phyloP scores from a whole-genome alignment of 64 coral and sea anemone species.

The Astreopora myriophthalma region DNA sequence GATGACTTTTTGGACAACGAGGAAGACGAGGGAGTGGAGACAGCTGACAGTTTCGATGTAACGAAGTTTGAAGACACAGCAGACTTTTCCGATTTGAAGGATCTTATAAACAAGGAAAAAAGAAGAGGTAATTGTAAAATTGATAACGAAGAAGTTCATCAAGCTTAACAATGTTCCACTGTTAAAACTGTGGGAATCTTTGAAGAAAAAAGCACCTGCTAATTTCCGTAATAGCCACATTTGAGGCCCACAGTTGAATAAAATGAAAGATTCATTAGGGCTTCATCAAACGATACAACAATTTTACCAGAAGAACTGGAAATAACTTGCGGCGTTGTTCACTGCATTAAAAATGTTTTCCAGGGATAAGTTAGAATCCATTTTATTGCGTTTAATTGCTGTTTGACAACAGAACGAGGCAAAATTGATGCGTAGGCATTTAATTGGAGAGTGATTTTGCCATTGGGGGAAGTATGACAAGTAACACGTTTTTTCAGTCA shows the following conservation, averaged over 20 bases:
- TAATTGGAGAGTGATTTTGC: no score
- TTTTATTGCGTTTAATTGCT: no score
- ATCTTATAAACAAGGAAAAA: background rate
- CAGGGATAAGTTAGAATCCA: no score
- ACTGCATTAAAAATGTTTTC: background rate
- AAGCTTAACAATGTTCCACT: background rate
- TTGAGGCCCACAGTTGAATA: background rate
- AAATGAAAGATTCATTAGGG: constrained; percentile 23
- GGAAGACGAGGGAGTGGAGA: background rate
- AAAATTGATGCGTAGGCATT: no score
- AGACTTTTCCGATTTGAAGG: background rate
- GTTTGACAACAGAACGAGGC: no score
- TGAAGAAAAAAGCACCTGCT: background rate
- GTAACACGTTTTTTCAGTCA: no score
- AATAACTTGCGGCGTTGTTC: background rate
- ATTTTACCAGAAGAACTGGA: background rate
- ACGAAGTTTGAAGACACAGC: background rate
- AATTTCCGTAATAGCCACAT: background rate
- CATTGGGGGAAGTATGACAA: no score
- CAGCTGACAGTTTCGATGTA: background rate
- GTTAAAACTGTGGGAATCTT: background rate
- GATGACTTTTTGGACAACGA: background rate
- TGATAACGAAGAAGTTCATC: background rate
- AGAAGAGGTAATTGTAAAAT: background rate
- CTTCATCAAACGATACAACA: background rate